phyloP scores from a whole-genome alignment of 2,797 vertebrate genomes.

The Apodemus agrarius region DNA sequence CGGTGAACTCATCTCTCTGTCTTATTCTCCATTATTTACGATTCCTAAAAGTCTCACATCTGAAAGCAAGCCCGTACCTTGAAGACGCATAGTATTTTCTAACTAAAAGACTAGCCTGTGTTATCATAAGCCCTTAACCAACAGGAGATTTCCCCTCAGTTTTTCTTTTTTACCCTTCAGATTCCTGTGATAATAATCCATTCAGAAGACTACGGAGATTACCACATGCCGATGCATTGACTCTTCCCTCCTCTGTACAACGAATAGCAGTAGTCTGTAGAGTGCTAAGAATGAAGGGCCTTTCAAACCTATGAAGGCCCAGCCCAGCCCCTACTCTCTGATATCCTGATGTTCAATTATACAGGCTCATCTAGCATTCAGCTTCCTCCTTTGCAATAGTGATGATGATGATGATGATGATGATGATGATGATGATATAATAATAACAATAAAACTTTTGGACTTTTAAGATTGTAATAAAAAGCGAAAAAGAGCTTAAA shows the following conservation, averaged over 20 bases:
- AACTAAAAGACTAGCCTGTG: neutral
- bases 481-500: conserved; percentile 13
- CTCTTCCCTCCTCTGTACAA: neutral
- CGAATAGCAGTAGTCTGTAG: neutral
- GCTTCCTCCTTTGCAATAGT: neutral
- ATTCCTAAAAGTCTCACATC: neutral
- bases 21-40: neutral
- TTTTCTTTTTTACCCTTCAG: neutral
- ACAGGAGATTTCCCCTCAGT: neutral
- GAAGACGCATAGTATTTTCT: neutral
- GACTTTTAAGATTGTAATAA: neutral
- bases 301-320: neutral
- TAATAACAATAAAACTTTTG: neutral
- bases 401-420: neutral
- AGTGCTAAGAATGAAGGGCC: neutral
- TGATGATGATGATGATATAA: neutral
- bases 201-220: neutral
- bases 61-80: neutral
- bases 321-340: neutral
- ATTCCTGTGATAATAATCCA: neutral
- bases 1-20: neutral
- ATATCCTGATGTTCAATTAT: neutral
- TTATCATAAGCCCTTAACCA: neutral
- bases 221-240: neutral
- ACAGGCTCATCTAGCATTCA: neutral